Evolutionary conservation across 2,888 invertebrate genomes (phyloP).

Genomic region (Polydrusus tereticollis): DNA sequence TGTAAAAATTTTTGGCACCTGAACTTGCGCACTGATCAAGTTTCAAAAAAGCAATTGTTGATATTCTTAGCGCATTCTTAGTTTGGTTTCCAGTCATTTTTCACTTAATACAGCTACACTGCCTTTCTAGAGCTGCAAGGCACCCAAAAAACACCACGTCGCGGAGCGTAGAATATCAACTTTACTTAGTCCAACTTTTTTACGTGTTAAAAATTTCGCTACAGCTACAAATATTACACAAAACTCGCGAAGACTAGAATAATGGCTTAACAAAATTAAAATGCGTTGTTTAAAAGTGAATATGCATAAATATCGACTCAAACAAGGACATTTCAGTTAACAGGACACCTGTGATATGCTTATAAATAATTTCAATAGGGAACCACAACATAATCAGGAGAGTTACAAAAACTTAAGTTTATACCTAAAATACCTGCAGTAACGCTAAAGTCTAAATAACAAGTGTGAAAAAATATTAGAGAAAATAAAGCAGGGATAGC

Average conservation of each 20-base stretch:
- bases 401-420: background rate
- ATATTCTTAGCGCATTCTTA: background rate
- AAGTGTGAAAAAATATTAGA: background rate
- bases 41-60: background rate
- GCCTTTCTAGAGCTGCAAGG: background rate
- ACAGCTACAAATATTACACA: slow-evolving; percentile 26
- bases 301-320: slow-evolving; percentile 6
- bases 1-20: slow-evolving; percentile 9
- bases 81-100: background rate
- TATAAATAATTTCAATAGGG: slow-evolving; percentile 18
- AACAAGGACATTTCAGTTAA: slow-evolving; percentile 17
- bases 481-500: background rate
- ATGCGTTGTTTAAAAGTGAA: slow-evolving; percentile 21
- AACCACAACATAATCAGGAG: slow-evolving; percentile 19
- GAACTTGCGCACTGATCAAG: slow-evolving; percentile 24
- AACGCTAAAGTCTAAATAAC: slow-evolving; percentile 13
- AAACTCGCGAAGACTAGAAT: slow-evolving; percentile 44
- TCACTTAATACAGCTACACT: too few relatives aligned
- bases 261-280: slow-evolving; percentile 18
- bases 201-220: slow-evolving; percentile 20
- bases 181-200: background rate
- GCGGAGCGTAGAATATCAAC: slow-evolving; percentile 11
- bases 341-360: slow-evolving; percentile 28
- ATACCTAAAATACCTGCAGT: slow-evolving; percentile 27
- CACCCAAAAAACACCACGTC: background rate